A percentile compares a stretch with the other conserved stretches of the same genome.
Evolutionary conservation across 2,888 invertebrate species (phyloP).

Genomic region (Andrena bicolor): DNA sequence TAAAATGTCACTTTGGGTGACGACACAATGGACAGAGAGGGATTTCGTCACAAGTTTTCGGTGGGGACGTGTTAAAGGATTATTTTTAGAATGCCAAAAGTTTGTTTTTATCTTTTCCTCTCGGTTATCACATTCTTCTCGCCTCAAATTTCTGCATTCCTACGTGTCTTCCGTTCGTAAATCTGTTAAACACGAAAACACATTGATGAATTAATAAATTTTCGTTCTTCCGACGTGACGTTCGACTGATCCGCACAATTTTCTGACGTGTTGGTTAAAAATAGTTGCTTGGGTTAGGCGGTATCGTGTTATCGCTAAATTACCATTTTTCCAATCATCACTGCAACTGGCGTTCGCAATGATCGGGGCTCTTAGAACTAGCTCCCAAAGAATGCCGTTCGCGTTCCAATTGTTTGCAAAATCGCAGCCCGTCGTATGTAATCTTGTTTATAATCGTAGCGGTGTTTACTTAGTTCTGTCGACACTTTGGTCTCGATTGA

Average conservation of each 20-base stretch:
- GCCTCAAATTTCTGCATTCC: slow-evolving; percentile 42
- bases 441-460: slow-evolving; percentile 69
- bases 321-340: neutral
- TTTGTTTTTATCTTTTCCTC: slow-evolving; percentile 56
- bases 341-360: no score
- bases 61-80: slow-evolving; percentile 32
- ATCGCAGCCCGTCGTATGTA: slow-evolving; percentile 59
- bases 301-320: slow-evolving; percentile 8
- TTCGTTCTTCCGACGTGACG: neutral
- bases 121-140: slow-evolving; percentile 55
- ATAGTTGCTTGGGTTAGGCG: no score
- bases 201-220: neutral
- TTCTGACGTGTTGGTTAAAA: no score
- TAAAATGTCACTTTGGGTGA: slow-evolving; percentile 40
- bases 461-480: slow-evolving; percentile 60
- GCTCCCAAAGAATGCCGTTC: slow-evolving; percentile 48
- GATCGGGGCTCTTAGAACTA: slow-evolving; percentile 1
- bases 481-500: slow-evolving; percentile 55
- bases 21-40: slow-evolving; percentile 40
- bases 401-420: slow-evolving; percentile 67
- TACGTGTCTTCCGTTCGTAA: slow-evolving; percentile 1
- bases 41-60: slow-evolving; percentile 52
- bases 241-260: no score
- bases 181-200: no score
- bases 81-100: slow-evolving; percentile 65